A percentile compares a stretch with the other conserved stretches of the same genome.
phyloP scores from a whole-genome alignment of 2,113 vertebrate species.

The Lophotis ruficrista region DNA sequence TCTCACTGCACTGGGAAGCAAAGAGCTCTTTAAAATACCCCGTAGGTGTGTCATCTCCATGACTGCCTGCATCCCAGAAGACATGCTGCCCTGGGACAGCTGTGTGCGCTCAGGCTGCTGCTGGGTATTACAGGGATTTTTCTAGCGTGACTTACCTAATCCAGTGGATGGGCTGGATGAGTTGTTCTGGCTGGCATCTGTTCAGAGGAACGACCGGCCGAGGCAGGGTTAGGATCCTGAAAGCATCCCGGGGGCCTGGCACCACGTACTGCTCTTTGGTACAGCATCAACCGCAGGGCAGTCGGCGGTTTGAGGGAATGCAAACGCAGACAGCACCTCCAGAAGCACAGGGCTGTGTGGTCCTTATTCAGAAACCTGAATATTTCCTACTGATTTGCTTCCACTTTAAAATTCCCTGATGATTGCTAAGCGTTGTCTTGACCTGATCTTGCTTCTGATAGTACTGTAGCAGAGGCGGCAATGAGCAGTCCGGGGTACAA shows the following conservation, averaged over 20 bases:
- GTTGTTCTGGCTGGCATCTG: not conserved
- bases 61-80: not conserved
- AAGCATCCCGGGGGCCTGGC: not conserved
- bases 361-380: not conserved
- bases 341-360: not conserved
- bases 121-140: not conserved
- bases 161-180: not conserved
- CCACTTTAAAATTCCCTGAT: not conserved
- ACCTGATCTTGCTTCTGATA: not conserved
- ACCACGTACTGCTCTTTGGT: not conserved
- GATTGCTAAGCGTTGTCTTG: not conserved
- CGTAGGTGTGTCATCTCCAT: not conserved
- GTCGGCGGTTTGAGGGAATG: not conserved
- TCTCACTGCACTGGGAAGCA: not conserved
- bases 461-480: not conserved
- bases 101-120: not conserved
- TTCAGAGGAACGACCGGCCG: not conserved
- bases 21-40: not conserved
- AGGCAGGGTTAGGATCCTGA: not conserved
- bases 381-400: not conserved
- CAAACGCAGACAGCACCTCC: not conserved
- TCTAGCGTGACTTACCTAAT: not conserved
- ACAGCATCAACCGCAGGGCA: not conserved
- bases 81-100: not conserved
- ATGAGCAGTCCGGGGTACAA: not conserved